Conservation (phyloP, 2,888 invertebrate genomes). For the Blomia tropicalis region DNA sequence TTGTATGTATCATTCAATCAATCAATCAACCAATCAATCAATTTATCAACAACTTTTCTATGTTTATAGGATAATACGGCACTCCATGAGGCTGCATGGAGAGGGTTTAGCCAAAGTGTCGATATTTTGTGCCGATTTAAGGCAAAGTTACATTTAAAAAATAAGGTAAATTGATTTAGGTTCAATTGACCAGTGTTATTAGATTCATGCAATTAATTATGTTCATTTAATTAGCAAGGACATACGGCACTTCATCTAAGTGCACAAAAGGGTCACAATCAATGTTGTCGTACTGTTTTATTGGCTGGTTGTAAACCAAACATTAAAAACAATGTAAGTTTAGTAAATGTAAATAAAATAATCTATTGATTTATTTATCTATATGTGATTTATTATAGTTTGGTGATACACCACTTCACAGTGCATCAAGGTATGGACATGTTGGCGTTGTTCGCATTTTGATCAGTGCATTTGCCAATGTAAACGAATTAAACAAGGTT, state of each 20-base stretch:
- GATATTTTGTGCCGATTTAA: slow-evolving; percentile 52
- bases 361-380: slow-evolving; percentile 17
- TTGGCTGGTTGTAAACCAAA: slow-evolving; percentile 73
- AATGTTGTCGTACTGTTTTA: slow-evolving; percentile 70
- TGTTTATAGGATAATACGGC: slow-evolving; percentile 63
- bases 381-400: slow-evolving; percentile 45
- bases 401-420: slow-evolving; percentile 77
- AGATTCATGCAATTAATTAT: slow-evolving; percentile 4
- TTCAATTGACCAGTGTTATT: not conserved
- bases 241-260: slow-evolving; percentile 85
- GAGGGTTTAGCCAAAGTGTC: slow-evolving; percentile 72
- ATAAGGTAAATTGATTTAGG: not conserved
- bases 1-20: too few species aligned
- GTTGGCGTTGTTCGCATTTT: slow-evolving; percentile 86
- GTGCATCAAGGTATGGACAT: slow-evolving; percentile 75
- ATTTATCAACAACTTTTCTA: not conserved
- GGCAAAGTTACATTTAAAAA: slow-evolving; percentile 35
- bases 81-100: slow-evolving; percentile 84
- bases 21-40: too few species aligned
- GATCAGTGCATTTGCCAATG: slow-evolving; percentile 68
- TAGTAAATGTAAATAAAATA: slow-evolving; percentile 8
- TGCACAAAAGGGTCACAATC: slow-evolving; percentile 92
- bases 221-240: slow-evolving; percentile 46
- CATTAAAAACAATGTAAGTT: slow-evolving; percentile 68
- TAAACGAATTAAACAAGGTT: slow-evolving; percentile 73